These are phyloP conservation scores for Parotocinclus haroldoi DNA, from an alignment of 2,797 vertebrate genomes.

Conservation along the genomic window DNA sequence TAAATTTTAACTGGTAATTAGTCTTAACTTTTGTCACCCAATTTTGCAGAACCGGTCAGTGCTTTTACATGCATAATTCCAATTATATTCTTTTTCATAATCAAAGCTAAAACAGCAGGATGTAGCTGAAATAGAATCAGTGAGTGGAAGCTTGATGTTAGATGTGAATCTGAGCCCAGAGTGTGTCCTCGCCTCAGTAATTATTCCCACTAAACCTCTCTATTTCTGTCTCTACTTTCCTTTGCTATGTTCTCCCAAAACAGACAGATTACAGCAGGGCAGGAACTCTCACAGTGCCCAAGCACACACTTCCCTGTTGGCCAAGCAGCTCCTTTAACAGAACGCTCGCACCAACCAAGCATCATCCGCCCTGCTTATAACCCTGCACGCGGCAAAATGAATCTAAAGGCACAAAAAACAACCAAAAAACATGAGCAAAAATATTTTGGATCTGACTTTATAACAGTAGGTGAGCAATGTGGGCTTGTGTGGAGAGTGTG, in stretches of 20 bases:
- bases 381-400: background rate
- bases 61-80: too few relatives aligned
- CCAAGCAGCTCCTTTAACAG: slow-evolving; percentile 6
- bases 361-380: slow-evolving; percentile 1
- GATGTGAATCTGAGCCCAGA: slow-evolving; percentile 10
- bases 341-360: background rate
- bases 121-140: slow-evolving; percentile 3
- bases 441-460: background rate
- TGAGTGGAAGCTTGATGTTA: slow-evolving; percentile 9
- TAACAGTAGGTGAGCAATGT: slow-evolving; percentile 7
- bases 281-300: slow-evolving; percentile 20
- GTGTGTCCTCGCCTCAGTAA: slow-evolving; percentile 23
- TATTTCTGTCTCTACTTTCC: slow-evolving; percentile 1
- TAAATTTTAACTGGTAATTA: too few relatives aligned
- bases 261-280: slow-evolving; percentile 5
- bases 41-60: too few relatives aligned
- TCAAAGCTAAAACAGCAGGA: background rate
- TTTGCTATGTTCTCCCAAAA: background rate
- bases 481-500: slow-evolving; percentile 16
- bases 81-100: too few relatives aligned
- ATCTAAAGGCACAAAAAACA: slow-evolving; percentile 7
- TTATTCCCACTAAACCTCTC: slow-evolving; percentile 20
- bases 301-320: slow-evolving; percentile 13
- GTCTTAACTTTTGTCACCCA: too few relatives aligned
- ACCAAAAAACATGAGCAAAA: too few relatives aligned